These are phyloP conservation scores for Prietella phreatophila DNA, from an alignment of 2,113 vertebrate genomes.

Conservation along the genomic window DNA sequence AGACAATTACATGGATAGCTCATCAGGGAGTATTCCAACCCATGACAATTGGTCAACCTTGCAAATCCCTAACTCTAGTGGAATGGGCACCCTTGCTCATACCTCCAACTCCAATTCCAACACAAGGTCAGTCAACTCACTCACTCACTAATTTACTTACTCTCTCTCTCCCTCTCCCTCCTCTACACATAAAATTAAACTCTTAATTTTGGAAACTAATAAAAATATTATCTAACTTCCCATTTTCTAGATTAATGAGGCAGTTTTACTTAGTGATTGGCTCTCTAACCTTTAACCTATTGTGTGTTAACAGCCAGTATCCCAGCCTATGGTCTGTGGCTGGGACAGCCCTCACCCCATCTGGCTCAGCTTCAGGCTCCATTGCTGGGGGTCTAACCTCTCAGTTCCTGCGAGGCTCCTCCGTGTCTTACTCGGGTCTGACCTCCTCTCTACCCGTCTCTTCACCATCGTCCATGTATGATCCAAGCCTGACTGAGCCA, in stretches of 20 bases:
- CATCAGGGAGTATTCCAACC: conserved; percentile 63
- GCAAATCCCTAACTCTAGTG: conserved; percentile 74
- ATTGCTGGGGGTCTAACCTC: conserved; percentile 70
- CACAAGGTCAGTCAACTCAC: conserved; percentile 61
- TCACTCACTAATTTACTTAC: neutral
- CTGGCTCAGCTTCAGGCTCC: conserved; percentile 70
- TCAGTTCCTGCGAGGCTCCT: conserved; percentile 76
- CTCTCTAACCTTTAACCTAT: neutral
- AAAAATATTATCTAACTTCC: neutral
- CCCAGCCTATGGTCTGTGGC: conserved; percentile 77
- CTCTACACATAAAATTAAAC: too few relatives aligned
- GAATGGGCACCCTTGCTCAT: conserved; percentile 73
- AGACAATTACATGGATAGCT: conserved; percentile 79
- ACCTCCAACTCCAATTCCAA: conserved; percentile 73
- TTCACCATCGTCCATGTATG: conserved; percentile 75
- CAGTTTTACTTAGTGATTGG: neutral
- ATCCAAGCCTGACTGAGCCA: conserved; percentile 70
- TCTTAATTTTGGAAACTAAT: neutral
- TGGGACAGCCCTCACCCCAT: conserved; percentile 70
- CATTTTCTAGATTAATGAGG: neutral
- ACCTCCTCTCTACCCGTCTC: conserved; percentile 75
- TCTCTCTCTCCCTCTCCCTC: too few relatives aligned
- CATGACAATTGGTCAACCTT: conserved; percentile 78
- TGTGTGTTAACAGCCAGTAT: conserved; percentile 69
- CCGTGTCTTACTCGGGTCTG: conserved; percentile 71